These are phyloP conservation scores for Paralvinella palmiformis DNA, from an alignment of 1,140 invertebrate genomes.

Conservation along the genomic window DNA sequence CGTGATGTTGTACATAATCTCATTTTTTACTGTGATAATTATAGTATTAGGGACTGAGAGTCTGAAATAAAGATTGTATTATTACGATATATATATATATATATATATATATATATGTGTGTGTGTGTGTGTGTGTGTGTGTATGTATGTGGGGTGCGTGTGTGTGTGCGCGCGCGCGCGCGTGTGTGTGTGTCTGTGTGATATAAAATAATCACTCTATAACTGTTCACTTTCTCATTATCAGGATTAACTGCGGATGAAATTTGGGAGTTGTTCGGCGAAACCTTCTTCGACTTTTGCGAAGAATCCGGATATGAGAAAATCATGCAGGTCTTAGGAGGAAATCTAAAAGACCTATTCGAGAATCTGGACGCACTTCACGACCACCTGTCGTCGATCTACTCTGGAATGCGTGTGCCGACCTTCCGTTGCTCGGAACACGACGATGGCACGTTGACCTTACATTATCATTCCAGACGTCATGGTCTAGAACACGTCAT, in stretches of 20 bases:
- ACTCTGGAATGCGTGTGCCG: conserved; percentile 49
- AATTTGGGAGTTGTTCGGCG: conserved; percentile 87
- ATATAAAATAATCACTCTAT: not conserved
- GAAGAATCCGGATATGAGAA: conserved; percentile 47
- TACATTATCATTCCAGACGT: conserved; percentile 51
- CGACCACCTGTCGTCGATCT: conserved; percentile 47
- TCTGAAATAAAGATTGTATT: too few species aligned
- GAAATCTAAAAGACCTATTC: not conserved
- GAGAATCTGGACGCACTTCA: conserved; percentile 45
- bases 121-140: not conserved
- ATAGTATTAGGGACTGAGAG: too few species aligned
- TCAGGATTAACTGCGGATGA: conserved; percentile 82
- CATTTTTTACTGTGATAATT: too few species aligned
- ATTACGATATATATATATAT: not conserved
- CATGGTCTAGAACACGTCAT: conserved; percentile 43
- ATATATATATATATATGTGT: not conserved
- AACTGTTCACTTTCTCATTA: not conserved
- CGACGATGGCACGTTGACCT: conserved; percentile 55
- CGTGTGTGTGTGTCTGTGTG: not conserved
- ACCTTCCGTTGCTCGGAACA: conserved; percentile 49
- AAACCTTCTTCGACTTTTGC: conserved; percentile 58
- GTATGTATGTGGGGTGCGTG: not conserved
- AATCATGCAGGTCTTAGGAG: conserved; percentile 38
- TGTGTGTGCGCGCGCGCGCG: not conserved
- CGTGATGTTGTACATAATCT: too few species aligned